These are phyloP conservation scores for Hippocampus comes DNA, from an alignment of 2,113 vertebrate species.

Conservation along the genomic window DNA sequence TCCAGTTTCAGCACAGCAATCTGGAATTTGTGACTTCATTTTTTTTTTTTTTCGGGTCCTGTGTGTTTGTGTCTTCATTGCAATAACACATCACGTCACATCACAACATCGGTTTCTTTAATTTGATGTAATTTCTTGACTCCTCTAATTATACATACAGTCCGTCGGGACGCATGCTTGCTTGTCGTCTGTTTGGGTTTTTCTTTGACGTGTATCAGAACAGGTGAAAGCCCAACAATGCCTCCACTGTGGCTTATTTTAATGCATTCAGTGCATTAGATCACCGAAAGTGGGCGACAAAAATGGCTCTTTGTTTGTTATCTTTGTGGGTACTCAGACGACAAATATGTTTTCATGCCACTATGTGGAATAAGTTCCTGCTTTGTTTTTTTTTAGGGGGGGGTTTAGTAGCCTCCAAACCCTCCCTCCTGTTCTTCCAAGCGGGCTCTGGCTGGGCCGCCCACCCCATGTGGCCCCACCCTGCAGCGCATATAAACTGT, in stretches of 20 bases:
- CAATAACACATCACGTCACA: background rate
- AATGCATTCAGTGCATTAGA: conserved; percentile 9
- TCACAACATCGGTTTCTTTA: background rate
- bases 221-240: conserved; percentile 33
- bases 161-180: background rate
- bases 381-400: background rate
- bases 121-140: background rate
- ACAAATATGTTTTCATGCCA: conserved; percentile 23
- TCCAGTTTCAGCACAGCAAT: background rate
- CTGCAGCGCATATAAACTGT: conserved; percentile 62
- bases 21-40: background rate
- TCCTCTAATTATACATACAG: background rate
- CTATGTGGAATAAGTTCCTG: conserved; percentile 26
- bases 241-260: conserved; percentile 20
- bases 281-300: conserved; percentile 34
- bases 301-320: conserved; percentile 24
- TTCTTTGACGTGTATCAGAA: conserved; percentile 22
- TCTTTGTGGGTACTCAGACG: conserved; percentile 13
- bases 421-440: background rate
- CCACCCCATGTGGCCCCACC: conserved; percentile 56
- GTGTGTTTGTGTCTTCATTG: background rate
- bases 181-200: conserved; percentile 5
- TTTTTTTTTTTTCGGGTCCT: background rate
- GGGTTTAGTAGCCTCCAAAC: background rate
- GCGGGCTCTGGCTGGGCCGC: conserved; percentile 15